Percentiles rank a stretch among this genome's conserved stretches.
Conservation (phyloP, 1,140 invertebrate genomes). For the Drosophila nigrodunni region DNA sequence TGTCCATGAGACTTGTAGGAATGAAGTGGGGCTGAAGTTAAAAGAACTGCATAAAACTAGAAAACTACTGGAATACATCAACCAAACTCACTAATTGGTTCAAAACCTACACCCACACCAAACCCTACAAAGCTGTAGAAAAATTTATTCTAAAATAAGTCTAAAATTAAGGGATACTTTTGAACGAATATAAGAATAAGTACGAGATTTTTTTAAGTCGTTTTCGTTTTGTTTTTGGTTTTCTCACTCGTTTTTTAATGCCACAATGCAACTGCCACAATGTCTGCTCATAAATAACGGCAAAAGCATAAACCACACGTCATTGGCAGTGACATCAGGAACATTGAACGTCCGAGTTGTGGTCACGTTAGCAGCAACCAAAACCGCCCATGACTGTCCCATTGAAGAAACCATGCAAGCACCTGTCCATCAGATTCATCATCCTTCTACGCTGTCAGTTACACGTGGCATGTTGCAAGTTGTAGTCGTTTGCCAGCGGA, state of each 20-base stretch:
- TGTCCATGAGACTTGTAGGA: too few relatives aligned
- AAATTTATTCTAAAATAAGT: too few relatives aligned
- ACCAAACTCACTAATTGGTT: too few relatives aligned
- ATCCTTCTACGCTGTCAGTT: background rate
- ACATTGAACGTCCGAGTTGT: background rate
- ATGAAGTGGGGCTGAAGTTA: too few relatives aligned
- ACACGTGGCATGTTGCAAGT: slow-evolving; percentile 1
- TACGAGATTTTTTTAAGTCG: background rate
- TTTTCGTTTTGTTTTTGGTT: too few relatives aligned
- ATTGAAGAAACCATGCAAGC: background rate
- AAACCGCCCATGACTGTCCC: background rate
- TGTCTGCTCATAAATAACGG: slow-evolving; percentile 10
- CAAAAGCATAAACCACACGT: slow-evolving; percentile 12
- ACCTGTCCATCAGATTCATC: background rate
- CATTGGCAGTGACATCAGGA: slow-evolving; percentile 18
- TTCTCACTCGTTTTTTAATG: background rate
- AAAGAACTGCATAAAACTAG: too few relatives aligned
- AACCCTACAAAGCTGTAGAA: too few relatives aligned
- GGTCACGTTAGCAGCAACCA: background rate
- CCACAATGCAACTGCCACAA: background rate
- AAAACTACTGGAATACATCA: too few relatives aligned
- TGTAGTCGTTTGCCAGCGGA: background rate
- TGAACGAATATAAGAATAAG: too few relatives aligned
- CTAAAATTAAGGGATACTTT: too few relatives aligned
- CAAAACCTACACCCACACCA: too few relatives aligned